phyloP scores from a whole-genome alignment of 2,113 vertebrate species.

The Tauraco erythrolophus region DNA sequence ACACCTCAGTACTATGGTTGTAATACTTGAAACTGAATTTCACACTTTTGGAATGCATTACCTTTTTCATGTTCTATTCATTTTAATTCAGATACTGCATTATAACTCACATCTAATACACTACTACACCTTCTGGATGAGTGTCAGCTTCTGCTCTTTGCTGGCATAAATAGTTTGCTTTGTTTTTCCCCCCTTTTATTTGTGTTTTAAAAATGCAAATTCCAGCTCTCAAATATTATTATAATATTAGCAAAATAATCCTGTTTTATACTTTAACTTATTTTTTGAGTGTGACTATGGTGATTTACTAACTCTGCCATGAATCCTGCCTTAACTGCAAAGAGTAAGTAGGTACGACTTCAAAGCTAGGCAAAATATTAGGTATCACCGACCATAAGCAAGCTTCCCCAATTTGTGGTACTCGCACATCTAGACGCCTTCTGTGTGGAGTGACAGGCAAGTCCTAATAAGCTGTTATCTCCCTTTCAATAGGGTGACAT shows the following conservation, averaged over 20 bases:
- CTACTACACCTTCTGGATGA: not conserved
- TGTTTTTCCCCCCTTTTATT: not conserved
- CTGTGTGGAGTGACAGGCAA: not conserved
- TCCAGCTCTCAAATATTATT: not conserved
- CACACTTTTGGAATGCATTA: not conserved
- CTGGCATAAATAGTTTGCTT: not conserved
- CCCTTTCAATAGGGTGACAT: not conserved
- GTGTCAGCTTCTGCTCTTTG: not conserved
- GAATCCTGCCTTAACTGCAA: not conserved
- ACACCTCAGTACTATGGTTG: not conserved
- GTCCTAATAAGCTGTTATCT: not conserved
- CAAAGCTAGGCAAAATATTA: not conserved
- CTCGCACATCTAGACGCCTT: not conserved
- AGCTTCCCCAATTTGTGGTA: not conserved
- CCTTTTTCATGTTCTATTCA: not conserved
- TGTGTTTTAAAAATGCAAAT: not conserved
- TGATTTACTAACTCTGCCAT: not conserved
- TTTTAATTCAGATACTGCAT: not conserved
- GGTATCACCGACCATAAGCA: not conserved
- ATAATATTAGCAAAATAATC: not conserved
- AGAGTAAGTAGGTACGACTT: not conserved
- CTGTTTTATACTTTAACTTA: not conserved
- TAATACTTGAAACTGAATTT: not conserved
- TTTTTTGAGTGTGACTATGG: not conserved
- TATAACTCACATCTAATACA: not conserved